Percentiles rank a stretch among this genome's conserved stretches.
Evolutionary conservation across 2,113 vertebrate genomes (phyloP).

Genomic region (Manacus vitellinus): DNA sequence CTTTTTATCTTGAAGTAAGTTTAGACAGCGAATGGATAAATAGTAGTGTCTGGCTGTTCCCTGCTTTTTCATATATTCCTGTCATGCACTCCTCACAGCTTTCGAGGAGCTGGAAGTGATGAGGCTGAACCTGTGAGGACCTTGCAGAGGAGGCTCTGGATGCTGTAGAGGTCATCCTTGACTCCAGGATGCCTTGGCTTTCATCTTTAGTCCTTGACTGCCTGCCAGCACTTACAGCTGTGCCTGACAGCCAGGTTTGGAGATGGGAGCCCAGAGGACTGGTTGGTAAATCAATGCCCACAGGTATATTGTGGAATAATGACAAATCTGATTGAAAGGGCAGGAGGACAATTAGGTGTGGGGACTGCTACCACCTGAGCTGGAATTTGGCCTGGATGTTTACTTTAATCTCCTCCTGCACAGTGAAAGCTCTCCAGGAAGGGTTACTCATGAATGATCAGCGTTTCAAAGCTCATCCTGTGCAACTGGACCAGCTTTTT

Average conservation of each 20-base stretch:
- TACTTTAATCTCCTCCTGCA: neutral
- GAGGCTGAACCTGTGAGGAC: neutral
- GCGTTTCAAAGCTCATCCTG: neutral
- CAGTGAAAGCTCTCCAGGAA: neutral
- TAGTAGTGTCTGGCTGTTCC: neutral
- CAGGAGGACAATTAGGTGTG: neutral
- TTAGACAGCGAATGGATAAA: neutral
- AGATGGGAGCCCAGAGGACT: neutral
- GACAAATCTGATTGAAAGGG: neutral
- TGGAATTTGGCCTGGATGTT: neutral
- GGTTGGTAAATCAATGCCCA: neutral
- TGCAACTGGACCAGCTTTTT: neutral
- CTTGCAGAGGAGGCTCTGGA: neutral
- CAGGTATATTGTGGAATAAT: neutral
- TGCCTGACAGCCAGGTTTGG: neutral
- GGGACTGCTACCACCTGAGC: neutral
- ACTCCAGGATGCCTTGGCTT: neutral
- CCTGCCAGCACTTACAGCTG: neutral
- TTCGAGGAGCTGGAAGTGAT: neutral
- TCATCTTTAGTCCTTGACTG: neutral
- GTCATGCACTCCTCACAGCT: neutral
- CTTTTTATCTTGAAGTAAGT: neutral
- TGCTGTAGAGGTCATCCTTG: neutral
- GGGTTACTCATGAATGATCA: fast-evolving
- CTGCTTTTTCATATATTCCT: neutral